Conservation (phyloP, 1,140 invertebrate genomes). For the Hylaeus anthracinus region DNA sequence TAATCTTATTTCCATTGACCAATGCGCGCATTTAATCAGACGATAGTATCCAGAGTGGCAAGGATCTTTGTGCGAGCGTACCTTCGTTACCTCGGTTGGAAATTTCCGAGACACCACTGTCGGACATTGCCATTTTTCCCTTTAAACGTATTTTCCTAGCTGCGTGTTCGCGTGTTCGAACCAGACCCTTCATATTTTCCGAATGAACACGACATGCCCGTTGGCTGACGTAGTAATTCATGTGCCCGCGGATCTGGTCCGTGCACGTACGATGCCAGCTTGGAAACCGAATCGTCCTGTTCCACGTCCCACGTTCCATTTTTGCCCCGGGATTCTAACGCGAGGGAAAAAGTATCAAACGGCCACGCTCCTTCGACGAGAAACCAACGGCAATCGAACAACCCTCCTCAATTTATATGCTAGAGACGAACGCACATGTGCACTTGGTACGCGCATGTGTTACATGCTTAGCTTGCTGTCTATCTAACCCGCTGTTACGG, state of each 20-base stretch:
- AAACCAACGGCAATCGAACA: background rate
- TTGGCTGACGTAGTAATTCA: constrained; percentile 32
- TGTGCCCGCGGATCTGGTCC: background rate
- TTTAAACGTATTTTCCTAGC: constrained; percentile 24
- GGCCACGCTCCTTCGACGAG: background rate
- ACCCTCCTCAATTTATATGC: constrained; percentile 16
- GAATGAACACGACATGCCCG: constrained; percentile 42
- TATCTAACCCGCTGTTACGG: constrained; percentile 54
- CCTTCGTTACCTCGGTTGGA: constrained; percentile 4
- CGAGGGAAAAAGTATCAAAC: constrained; percentile 4
- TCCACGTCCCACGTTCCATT: background rate
- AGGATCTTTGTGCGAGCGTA: background rate
- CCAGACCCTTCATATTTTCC: constrained; percentile 41
- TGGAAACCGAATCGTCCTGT: constrained; percentile 19
- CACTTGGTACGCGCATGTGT: constrained; percentile 47
- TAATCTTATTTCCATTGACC: background rate
- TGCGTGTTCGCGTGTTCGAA: constrained; percentile 25
- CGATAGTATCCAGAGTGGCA: background rate
- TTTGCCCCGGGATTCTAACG: background rate
- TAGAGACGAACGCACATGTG: background rate
- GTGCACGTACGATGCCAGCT: background rate
- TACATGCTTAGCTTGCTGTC: constrained; percentile 62
- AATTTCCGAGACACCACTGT: background rate
- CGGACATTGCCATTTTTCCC: constrained; percentile 20
- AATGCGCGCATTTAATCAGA: background rate